These are phyloP conservation scores for Desoria tigrina DNA, from an alignment of 2,888 invertebrate genomes.

Conservation along the genomic window DNA sequence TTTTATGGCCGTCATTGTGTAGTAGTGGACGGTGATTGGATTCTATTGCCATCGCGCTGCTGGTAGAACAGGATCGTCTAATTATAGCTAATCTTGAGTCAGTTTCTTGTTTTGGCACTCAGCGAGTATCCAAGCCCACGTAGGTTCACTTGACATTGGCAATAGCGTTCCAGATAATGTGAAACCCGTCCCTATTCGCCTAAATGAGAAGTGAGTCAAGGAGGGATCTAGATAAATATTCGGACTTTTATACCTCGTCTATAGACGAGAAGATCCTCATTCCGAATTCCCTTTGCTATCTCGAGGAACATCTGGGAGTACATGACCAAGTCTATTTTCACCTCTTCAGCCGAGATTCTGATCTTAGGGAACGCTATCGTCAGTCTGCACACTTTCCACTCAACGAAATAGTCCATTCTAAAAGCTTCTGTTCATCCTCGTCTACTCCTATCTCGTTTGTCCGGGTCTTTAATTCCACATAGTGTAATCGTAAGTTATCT, in stretches of 20 bases:
- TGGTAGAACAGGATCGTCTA: conserved; percentile 5
- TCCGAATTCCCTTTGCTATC: not conserved
- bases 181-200: not conserved
- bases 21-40: too few species aligned
- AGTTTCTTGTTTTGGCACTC: conserved; percentile 18
- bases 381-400: not conserved
- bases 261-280: not conserved
- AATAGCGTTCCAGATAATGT: not conserved
- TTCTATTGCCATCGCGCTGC: too few species aligned
- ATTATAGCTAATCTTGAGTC: conserved; percentile 20
- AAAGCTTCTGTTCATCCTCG: not conserved
- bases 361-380: not conserved
- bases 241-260: not conserved
- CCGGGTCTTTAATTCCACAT: not conserved
- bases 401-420: too few species aligned
- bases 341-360: conserved; percentile 7
- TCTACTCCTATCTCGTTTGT: not conserved
- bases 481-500: too few species aligned
- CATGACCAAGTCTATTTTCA: conserved; percentile 16
- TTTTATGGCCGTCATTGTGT: too few species aligned
- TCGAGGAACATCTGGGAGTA: conserved; percentile 3
- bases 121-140: not conserved
- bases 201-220: conserved; percentile 22
- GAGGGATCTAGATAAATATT: conserved; percentile 3
- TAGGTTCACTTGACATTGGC: conserved; percentile 14